Percentiles rank a stretch among this genome's conserved stretches.
Conservation (phyloP, 2,888 invertebrate genomes). For the Teleogryllus oceanicus region DNA sequence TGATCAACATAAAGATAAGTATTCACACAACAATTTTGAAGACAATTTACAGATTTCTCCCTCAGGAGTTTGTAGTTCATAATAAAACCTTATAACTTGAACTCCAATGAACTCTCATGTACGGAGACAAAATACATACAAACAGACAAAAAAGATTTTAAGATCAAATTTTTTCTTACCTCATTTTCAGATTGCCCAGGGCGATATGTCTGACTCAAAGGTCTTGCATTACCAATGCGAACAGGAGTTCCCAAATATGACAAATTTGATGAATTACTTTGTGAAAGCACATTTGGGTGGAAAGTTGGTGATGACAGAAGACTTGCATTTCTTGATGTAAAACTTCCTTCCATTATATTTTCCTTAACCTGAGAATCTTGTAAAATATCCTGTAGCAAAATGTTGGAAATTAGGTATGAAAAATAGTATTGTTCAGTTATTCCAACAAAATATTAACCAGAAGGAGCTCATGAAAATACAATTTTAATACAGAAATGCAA, state of each 20-base stretch:
- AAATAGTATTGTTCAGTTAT: too few relatives aligned
- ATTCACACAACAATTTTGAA: too few relatives aligned
- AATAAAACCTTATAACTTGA: too few relatives aligned
- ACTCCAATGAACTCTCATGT: too few relatives aligned
- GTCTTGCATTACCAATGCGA: conserved; percentile 40
- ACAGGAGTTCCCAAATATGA: conserved; percentile 24
- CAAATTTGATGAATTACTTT: conserved; percentile 23
- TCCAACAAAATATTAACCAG: too few relatives aligned
- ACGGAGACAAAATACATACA: too few relatives aligned
- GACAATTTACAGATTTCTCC: too few relatives aligned
- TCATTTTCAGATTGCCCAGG: conserved; percentile 40
- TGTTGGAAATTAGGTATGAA: too few relatives aligned
- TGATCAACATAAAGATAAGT: too few relatives aligned
- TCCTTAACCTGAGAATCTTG: conserved; percentile 23
- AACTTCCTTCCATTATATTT: conserved; percentile 20
- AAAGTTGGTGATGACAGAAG: neutral
- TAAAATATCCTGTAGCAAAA: conserved; percentile 22
- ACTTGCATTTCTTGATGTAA: neutral
- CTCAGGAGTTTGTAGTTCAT: too few relatives aligned
- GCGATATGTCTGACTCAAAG: conserved; percentile 45
- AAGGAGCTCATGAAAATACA: too few relatives aligned
- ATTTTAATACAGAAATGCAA: too few relatives aligned
- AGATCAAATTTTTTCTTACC: conserved; percentile 20
- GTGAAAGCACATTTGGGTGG: neutral
- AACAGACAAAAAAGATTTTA: neutral